Conservation (phyloP, 2,113 vertebrate species). For the Sinocyclocheilus anophthalmus region DNA sequence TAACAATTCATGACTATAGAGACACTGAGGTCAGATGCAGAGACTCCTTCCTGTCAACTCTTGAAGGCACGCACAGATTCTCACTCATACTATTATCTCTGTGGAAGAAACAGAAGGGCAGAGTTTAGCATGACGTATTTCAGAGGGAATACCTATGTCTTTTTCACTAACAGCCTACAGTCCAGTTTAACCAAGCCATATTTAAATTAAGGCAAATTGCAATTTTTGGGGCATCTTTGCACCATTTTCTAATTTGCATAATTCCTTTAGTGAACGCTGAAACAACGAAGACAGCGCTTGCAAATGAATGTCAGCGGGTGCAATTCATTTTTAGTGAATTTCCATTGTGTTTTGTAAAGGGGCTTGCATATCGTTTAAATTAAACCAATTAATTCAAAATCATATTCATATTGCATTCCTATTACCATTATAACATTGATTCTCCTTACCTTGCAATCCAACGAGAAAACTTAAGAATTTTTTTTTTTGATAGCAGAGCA, state of each 20-base stretch:
- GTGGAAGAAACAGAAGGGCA: background rate
- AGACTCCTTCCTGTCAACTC: background rate
- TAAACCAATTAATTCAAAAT: background rate
- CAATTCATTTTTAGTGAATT: background rate
- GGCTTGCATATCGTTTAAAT: background rate
- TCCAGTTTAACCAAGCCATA: background rate
- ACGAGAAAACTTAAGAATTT: background rate
- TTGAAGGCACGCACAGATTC: background rate
- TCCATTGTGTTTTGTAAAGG: background rate
- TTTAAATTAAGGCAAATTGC: background rate
- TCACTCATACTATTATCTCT: background rate
- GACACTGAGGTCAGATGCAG: conserved; percentile 20
- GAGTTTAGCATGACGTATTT: background rate
- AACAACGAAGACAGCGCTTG: background rate
- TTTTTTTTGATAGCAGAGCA: background rate
- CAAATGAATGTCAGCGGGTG: background rate
- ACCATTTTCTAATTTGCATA: conserved; percentile 19
- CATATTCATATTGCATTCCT: background rate
- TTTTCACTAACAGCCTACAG: background rate
- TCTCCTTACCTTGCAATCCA: background rate
- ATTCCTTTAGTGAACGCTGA: background rate
- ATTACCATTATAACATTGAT: background rate
- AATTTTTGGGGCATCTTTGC: background rate
- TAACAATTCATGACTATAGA: conserved; percentile 18
- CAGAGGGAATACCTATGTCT: background rate